Evolutionary conservation across 2,113 vertebrate species (phyloP), one percentile per base, ranked within the genome.

Genomic region (Pachypanchax playfairii): DNA sequence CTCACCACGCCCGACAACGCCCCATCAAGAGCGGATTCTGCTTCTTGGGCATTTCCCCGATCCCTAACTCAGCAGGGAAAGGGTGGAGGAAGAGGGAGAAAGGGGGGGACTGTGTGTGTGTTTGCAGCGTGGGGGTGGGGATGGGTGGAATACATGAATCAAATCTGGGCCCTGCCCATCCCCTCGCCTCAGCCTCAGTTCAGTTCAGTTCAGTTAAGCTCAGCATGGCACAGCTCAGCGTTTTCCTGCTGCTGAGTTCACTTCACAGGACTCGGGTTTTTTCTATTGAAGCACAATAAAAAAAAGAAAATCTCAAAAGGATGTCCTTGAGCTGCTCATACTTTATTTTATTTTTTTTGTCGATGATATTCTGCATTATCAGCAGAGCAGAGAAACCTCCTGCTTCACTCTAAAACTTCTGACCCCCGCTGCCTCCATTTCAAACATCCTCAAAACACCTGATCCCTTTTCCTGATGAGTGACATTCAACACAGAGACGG

Each of bases 271-370:
- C 69, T 75, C 38, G 65, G 60, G 60, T 70, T 61, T 73, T 29
- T 24, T 66, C 52, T 69, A 71, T 66, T 62, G 21, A 65, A 65
- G 63, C 70, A 62, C 49, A 68, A 73, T 76, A 74, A 75, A 75
- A 29, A 56, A 69, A 48, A 61, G 50, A 48, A 83, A 65, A n/a
- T n/a, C 59, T 85, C 51, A 75, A 82, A 82, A 82, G 72, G 77
- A 73, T 73, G 88, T 83, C 87, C 87, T 90, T 87, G 79, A 89
- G 85, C 81, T 75, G 80, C 77, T 85, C 85, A 73, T 67, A 72
- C 76, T 55, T 17, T 41, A n/a, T n/a, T 42, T 52, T 17, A n/a
- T n/a, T 9, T 10, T 21, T 41, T 56, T 33, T 59, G 51, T 67
- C 42, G 54, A 44, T 81, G 75, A 79, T 69, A 73, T 74, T 75